These are phyloP conservation scores for Neogale vison DNA, from an alignment of 2,113 vertebrate species.

Conservation along the genomic window DNA sequence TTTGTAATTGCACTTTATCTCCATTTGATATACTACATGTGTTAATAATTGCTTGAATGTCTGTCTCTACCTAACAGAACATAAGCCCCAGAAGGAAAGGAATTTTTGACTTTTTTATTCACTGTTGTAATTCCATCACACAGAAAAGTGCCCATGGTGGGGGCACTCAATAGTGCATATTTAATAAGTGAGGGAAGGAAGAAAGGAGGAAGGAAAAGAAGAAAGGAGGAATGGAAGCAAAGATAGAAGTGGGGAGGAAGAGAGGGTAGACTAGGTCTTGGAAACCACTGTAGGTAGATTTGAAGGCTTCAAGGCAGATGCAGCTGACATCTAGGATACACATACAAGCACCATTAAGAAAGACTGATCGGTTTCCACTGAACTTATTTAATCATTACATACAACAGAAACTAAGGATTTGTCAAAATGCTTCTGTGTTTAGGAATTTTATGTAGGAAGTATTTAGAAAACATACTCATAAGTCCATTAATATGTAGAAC, in stretches of 20 bases:
- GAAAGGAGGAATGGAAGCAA: too few relatives aligned
- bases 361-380: not conserved
- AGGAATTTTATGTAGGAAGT: not conserved
- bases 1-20: not conserved
- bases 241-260: not conserved
- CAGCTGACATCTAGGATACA: not conserved
- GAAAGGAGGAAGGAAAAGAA: not conserved
- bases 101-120: slow-evolving; percentile 6
- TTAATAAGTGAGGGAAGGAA: not conserved
- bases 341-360: not conserved
- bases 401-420: not conserved
- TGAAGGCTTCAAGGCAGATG: not conserved
- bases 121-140: not conserved
- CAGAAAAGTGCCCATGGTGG: not conserved
- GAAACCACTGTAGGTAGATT: not conserved
- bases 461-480: slow-evolving; percentile 37
- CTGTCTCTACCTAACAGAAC: not conserved
- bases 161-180: not conserved
- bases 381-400: not conserved
- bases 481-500: slow-evolving; percentile 20
- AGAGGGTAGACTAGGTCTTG: not conserved
- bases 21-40: not conserved
- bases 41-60: not conserved
- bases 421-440: not conserved
- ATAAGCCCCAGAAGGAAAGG: not conserved